Evolutionary conservation across 2,797 vertebrate genomes (phyloP).

Genomic region (Sarcophilus harrisii): DNA sequence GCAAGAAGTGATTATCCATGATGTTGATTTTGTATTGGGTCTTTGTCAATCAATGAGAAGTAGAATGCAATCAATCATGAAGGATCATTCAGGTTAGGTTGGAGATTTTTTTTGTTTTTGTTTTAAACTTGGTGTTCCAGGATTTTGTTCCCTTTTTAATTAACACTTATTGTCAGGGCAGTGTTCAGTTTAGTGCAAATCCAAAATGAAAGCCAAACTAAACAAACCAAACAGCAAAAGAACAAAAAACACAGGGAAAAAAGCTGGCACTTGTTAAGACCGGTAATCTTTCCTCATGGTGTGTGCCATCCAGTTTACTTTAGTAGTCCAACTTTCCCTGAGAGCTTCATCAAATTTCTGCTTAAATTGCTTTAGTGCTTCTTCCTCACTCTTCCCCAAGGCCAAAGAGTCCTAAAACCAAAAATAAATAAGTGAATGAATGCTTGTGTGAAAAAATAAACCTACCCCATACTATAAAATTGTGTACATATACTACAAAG

Average conservation of each 20-base stretch:
- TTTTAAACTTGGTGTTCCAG: constrained; percentile 64
- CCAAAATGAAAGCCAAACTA: constrained; percentile 62
- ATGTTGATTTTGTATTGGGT: constrained; percentile 83
- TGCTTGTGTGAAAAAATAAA: constrained; percentile 26
- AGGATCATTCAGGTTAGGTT: constrained; percentile 68
- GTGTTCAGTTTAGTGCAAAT: constrained; percentile 85
- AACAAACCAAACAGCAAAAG: not conserved
- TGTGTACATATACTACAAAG: not conserved
- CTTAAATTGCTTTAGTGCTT: constrained; percentile 97
- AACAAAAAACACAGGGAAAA: constrained; percentile 6
- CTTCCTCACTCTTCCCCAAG: constrained; percentile 96
- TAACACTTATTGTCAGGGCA: constrained; percentile 76
- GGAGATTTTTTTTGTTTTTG: constrained; percentile 44
- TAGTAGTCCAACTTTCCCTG: constrained; percentile 99
- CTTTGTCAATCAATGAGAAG: constrained; percentile 82
- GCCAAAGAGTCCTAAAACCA: constrained; percentile 94
- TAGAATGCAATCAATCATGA: constrained; percentile 81
- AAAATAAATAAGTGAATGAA: not conserved
- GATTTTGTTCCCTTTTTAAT: constrained; percentile 86
- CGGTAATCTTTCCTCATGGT: constrained; percentile 97
- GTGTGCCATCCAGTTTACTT: constrained; percentile 99
- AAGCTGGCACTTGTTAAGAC: constrained; percentile 86
- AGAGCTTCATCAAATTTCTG: constrained; percentile 99
- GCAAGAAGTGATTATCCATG: constrained; percentile 87
- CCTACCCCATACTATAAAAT: not conserved